Evolutionary conservation across 2,888 invertebrate species (phyloP).

Genomic region (Tenthredo mesomela): DNA sequence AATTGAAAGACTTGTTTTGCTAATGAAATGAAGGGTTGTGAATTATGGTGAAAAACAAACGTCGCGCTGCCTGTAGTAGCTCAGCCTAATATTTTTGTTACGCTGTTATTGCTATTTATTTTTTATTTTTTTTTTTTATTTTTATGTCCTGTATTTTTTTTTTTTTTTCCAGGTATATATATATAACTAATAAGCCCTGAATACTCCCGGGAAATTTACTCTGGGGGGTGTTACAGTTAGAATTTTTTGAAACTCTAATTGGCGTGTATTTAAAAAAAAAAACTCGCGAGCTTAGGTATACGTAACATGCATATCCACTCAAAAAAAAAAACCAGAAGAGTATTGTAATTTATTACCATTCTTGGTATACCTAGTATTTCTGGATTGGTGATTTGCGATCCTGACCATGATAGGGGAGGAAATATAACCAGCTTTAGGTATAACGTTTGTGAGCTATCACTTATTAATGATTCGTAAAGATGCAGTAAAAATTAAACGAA

Average conservation of each 20-base stretch:
- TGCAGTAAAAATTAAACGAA: not conserved
- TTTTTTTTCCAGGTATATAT: not conserved
- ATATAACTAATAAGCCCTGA: too few species aligned
- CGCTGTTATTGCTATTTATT: not conserved
- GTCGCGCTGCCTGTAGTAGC: not conserved
- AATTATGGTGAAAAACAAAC: not conserved
- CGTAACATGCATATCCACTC: not conserved
- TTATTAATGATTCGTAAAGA: not conserved
- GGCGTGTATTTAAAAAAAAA: not conserved
- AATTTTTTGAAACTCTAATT: slow-evolving; percentile 1
- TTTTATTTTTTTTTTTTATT: not conserved
- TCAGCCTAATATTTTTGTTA: not conserved
- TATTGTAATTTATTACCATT: not conserved
- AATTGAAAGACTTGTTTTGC: not conserved
- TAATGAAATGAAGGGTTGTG: not conserved
- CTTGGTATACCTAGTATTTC: not conserved
- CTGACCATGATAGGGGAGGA: not conserved
- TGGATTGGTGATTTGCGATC: not conserved
- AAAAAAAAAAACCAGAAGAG: not conserved
- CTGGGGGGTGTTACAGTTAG: not conserved
- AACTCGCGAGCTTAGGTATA: not conserved
- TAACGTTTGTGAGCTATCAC: not conserved
- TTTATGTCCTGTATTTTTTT: not conserved
- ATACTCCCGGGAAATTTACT: not conserved
- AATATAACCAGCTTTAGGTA: not conserved